Percentiles rank a stretch among this genome's conserved stretches.
Conservation (phyloP, 2,888 invertebrate genomes). For the Lampropteryx suffumata region DNA sequence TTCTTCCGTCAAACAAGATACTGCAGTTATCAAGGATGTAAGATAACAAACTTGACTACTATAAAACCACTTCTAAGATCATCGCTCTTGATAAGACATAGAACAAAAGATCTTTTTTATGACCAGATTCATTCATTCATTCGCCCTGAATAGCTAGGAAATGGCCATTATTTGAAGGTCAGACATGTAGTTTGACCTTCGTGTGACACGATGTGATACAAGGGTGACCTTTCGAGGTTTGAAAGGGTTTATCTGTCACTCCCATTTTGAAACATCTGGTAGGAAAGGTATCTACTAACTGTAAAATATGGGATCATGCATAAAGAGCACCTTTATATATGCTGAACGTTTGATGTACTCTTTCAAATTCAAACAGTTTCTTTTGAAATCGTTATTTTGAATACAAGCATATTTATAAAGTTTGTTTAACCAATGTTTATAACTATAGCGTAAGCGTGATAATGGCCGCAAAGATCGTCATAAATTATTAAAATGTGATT, state of each 20-base stretch:
- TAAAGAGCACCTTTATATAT: too few species aligned
- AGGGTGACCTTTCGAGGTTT: conserved; percentile 15
- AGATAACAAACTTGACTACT: background rate
- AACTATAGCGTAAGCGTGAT: too few species aligned
- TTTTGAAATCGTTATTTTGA: too few species aligned
- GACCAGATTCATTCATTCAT: too few species aligned
- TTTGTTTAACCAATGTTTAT: too few species aligned
- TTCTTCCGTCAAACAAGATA: background rate
- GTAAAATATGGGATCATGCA: too few species aligned
- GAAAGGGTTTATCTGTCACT: conserved; percentile 4
- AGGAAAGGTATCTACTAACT: too few species aligned
- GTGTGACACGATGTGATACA: conserved; percentile 6
- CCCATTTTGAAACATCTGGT: too few species aligned
- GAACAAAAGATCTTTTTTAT: background rate
- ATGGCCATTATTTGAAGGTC: conserved; percentile 8
- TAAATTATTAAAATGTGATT: conserved; percentile 1
- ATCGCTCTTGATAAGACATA: background rate
- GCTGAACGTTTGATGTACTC: too few species aligned
- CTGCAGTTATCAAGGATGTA: background rate
- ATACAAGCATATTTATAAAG: too few species aligned
- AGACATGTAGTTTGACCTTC: conserved; percentile 7
- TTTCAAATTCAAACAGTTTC: too few species aligned
- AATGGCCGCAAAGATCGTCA: background rate
- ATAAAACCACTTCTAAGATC: background rate
- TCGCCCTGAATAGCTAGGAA: background rate